Evolutionary conservation across 2,888 invertebrate species (phyloP), one percentile per base, ranked within the genome.

Genomic region (Lypha dubia): DNA sequence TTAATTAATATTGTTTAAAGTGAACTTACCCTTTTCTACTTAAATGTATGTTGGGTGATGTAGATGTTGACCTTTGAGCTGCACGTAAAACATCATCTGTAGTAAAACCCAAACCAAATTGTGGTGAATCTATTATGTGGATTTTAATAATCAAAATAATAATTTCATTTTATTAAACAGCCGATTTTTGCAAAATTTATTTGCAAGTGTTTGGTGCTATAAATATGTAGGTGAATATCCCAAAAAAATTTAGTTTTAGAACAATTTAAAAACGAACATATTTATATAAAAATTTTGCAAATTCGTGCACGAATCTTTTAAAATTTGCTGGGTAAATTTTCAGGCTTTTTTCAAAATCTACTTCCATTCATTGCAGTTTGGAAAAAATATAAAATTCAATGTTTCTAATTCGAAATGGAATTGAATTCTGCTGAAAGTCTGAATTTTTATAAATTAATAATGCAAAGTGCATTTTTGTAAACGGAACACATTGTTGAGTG

Each of bases 41-140:
- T 0, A 89, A 87, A 71, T 91, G 90, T 32, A 92, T 89, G 77
- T 92, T 91, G 8, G 92, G 92, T 5, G 92, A 92, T 15, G 91
- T 89, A 4, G 91, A 91, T 3, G 88, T 87, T 13, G 91, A 91
- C 24, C 91, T 88, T 28, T 91, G 91, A 1, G 88, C 83, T 4
- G 84, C 84, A 20, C 87, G 88, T 81, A 89, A 88, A 13, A 88
- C 86, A 1, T 85, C 87, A 67, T 92, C 91, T 79, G 88, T 88
- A 8, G 87, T 84, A 87, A 89, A 92, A 24, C 88, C 89, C 63
- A 89, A 85, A 67, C 87, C 88, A 67, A 90, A 91, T 87, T 91
- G 90, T 15, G 89, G 79, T 46, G 83, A 84, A 60, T 86, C 86
- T 87, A 80, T 62, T 38, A 71, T 79, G 56, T 74, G 53, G 4